These are phyloP conservation scores for Nudaria mundana DNA, from an alignment of 2,888 invertebrate species.

Conservation along the genomic window DNA sequence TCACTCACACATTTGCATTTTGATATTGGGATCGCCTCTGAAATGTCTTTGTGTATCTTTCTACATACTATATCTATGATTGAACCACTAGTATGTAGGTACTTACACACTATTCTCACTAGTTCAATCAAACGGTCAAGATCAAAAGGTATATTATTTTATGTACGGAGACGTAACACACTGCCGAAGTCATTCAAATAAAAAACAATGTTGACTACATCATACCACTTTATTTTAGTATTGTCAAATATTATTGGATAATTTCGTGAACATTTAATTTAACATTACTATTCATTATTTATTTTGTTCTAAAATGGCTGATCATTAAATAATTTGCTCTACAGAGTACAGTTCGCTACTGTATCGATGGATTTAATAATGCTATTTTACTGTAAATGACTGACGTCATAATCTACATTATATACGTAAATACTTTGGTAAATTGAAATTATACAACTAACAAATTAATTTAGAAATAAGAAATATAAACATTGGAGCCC, in stretches of 20 bases:
- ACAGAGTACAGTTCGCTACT: not conserved
- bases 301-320: not conserved
- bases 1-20: too few species aligned
- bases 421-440: constrained; percentile 68
- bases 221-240: constrained; percentile 73
- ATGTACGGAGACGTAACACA: too few species aligned
- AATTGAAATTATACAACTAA: constrained; percentile 64
- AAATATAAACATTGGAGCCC: constrained; percentile 30
- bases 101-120: too few species aligned
- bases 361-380: not conserved
- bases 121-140: too few species aligned
- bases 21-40: too few species aligned
- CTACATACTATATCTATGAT: too few species aligned
- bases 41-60: too few species aligned
- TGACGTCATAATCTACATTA: constrained; percentile 30
- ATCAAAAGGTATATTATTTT: too few species aligned
- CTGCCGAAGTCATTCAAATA: not conserved
- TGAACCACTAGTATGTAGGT: too few species aligned
- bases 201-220: constrained; percentile 48
- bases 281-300: constrained; percentile 8
- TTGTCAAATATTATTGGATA: constrained; percentile 67
- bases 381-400: constrained; percentile 6
- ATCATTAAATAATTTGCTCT: constrained; percentile 1
- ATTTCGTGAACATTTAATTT: constrained; percentile 20
- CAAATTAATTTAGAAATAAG: constrained; percentile 40